Conservation (phyloP, 2,113 vertebrate species). For the Nothocercus nigrocapillus region DNA sequence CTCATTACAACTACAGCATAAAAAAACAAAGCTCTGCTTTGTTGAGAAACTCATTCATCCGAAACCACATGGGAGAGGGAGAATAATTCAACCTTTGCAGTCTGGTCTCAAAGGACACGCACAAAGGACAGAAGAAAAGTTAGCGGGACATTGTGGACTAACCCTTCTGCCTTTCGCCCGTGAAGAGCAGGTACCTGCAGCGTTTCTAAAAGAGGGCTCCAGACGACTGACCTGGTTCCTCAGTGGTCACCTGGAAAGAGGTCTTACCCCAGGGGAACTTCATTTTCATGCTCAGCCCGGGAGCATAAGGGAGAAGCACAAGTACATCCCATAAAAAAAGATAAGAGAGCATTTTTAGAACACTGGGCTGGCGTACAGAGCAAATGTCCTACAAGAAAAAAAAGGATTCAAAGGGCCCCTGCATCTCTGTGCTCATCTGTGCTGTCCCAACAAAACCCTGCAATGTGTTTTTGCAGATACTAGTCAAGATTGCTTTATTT, state of each 20-base stretch:
- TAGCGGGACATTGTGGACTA: background rate
- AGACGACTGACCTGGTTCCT: background rate
- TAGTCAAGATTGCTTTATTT: background rate
- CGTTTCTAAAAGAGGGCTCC: background rate
- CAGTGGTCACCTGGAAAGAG: background rate
- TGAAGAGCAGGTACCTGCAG: background rate
- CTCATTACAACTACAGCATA: constrained; percentile 55
- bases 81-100: background rate
- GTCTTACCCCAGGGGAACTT: background rate
- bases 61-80: constrained; percentile 50
- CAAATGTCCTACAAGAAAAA: background rate
- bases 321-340: background rate
- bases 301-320: background rate
- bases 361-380: background rate
- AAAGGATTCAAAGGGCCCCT: background rate
- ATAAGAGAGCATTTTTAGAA: background rate
- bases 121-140: constrained; percentile 41
- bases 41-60: constrained; percentile 45
- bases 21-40: constrained; percentile 74
- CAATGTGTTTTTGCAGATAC: background rate
- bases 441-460: background rate
- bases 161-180: background rate
- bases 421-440: background rate
- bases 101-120: background rate
- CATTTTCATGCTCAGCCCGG: background rate